These are phyloP conservation scores for Oscheius onirici DNA, from an alignment of 2,888 invertebrate genomes.

Conservation along the genomic window DNA sequence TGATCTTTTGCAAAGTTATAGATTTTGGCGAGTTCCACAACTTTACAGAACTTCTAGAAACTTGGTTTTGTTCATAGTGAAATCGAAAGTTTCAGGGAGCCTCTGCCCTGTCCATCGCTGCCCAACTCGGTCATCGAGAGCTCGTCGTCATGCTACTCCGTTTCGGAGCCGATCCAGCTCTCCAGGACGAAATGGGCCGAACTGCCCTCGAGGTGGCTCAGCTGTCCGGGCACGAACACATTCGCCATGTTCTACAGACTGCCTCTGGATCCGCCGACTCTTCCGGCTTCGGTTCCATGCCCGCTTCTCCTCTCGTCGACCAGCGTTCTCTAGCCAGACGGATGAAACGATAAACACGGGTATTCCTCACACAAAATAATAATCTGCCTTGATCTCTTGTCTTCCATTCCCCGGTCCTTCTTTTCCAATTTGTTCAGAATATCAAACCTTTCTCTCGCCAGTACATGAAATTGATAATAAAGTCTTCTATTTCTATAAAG, in stretches of 20 bases:
- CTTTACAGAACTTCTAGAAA: too few relatives aligned
- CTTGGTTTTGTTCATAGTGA: too few relatives aligned
- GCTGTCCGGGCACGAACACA: conserved; percentile 51
- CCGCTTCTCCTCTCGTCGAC: conserved; percentile 49
- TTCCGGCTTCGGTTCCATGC: conserved; percentile 55
- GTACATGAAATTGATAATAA: too few relatives aligned
- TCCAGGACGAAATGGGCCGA: conserved; percentile 51
- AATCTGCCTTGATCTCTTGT: conserved; percentile 22
- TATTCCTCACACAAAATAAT: not conserved
- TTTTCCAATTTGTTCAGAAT: not conserved
- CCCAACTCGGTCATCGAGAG: conserved; percentile 55
- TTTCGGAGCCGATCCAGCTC: conserved; percentile 54
- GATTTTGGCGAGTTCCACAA: too few relatives aligned
- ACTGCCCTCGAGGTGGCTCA: conserved; percentile 53
- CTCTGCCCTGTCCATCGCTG: conserved; percentile 55
- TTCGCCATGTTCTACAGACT: conserved; percentile 42
- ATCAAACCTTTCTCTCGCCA: conserved; percentile 10
- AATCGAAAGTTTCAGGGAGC: too few relatives aligned
- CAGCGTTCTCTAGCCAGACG: conserved; percentile 26
- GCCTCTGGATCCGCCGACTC: conserved; percentile 56
- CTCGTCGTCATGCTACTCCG: conserved; percentile 50
- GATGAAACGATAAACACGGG: conserved; percentile 1
- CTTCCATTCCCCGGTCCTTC: conserved; percentile 15
- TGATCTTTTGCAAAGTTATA: too few relatives aligned
- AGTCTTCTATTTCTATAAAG: too few relatives aligned